Percentiles rank a stretch among this genome's conserved stretches.
Conservation (phyloP, 2,888 invertebrate genomes). For the Drosophila nigritarsus region DNA sequence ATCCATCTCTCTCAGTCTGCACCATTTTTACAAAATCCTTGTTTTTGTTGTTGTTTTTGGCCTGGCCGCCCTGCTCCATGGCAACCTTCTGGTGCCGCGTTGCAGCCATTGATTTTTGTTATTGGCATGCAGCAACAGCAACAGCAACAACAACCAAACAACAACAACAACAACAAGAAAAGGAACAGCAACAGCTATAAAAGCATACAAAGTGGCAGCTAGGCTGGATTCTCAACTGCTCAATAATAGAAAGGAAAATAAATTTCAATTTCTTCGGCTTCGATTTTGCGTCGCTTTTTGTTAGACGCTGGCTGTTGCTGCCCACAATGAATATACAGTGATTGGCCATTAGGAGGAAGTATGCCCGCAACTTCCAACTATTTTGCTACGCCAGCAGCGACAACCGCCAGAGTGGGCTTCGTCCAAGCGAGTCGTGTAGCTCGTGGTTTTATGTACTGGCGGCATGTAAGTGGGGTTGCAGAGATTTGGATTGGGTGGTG, state of each 20-base stretch:
- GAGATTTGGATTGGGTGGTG: slow-evolving; percentile 42
- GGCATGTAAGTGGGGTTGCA: slow-evolving; percentile 69
- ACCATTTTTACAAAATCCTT: not conserved
- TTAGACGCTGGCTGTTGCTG: slow-evolving; percentile 50
- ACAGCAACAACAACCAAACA: slow-evolving; percentile 19
- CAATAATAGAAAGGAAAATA: slow-evolving; percentile 30
- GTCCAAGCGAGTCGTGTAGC: slow-evolving; percentile 73
- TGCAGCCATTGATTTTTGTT: slow-evolving; percentile 73
- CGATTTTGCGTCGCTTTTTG: slow-evolving; percentile 20
- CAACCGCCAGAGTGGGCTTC: slow-evolving; percentile 51
- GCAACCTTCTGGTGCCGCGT: slow-evolving; percentile 52
- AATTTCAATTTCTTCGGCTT: slow-evolving; percentile 37
- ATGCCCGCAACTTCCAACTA: slow-evolving; percentile 57
- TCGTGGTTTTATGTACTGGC: slow-evolving; percentile 75
- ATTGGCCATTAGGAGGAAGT: slow-evolving; percentile 36
- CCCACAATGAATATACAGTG: slow-evolving; percentile 21
- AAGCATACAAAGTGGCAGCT: slow-evolving; percentile 46
- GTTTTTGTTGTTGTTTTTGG: slow-evolving; percentile 37
- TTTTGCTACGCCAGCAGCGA: slow-evolving; percentile 44
- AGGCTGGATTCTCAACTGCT: slow-evolving; percentile 59
- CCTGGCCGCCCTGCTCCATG: slow-evolving; percentile 44
- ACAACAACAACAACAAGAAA: slow-evolving; percentile 24
- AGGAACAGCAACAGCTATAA: not conserved
- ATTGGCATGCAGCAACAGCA: slow-evolving; percentile 59
- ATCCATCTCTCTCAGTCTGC: slow-evolving; percentile 2